A percentile compares a stretch with the other conserved stretches of the same genome.
Evolutionary conservation across 2,797 vertebrate species (phyloP).

Genomic region (Tachyglossus aculeatus): DNA sequence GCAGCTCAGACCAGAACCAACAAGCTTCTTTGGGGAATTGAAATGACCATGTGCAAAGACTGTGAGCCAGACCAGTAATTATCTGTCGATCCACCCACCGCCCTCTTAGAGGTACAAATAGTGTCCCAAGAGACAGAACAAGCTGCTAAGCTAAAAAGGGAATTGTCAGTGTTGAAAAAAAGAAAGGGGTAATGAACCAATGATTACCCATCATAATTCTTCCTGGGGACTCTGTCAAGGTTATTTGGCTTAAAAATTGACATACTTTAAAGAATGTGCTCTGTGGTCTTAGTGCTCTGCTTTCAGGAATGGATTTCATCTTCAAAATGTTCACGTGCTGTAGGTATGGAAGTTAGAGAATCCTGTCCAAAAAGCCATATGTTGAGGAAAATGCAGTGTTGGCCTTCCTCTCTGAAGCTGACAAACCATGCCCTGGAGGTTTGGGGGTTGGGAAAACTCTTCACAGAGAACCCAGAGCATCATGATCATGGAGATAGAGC

Average conservation of each 20-base stretch:
- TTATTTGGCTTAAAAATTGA: conserved; percentile 20
- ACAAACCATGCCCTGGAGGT: too few species aligned
- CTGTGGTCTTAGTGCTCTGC: background rate
- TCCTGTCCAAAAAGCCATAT: too few species aligned
- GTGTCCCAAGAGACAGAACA: background rate
- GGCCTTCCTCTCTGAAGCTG: too few species aligned
- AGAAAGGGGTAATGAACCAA: background rate
- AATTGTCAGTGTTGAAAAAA: background rate
- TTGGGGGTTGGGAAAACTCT: too few species aligned
- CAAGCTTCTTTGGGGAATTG: background rate
- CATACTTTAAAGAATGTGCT: conserved; percentile 14
- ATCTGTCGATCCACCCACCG: background rate
- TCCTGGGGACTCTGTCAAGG: background rate
- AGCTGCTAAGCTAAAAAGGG: background rate
- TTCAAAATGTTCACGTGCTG: conserved; percentile 13
- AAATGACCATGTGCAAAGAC: background rate
- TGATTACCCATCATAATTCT: background rate
- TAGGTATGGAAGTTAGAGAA: background rate
- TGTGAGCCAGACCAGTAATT: background rate
- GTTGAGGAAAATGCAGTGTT: too few species aligned
- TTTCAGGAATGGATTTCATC: conserved; percentile 25
- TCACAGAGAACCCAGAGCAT: too few species aligned
- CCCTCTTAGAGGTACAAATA: background rate
- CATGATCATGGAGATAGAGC: too few species aligned
- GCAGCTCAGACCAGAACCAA: background rate